Conservation (phyloP, 1,140 invertebrate genomes). For the Temnothorax curvispinosus region DNA sequence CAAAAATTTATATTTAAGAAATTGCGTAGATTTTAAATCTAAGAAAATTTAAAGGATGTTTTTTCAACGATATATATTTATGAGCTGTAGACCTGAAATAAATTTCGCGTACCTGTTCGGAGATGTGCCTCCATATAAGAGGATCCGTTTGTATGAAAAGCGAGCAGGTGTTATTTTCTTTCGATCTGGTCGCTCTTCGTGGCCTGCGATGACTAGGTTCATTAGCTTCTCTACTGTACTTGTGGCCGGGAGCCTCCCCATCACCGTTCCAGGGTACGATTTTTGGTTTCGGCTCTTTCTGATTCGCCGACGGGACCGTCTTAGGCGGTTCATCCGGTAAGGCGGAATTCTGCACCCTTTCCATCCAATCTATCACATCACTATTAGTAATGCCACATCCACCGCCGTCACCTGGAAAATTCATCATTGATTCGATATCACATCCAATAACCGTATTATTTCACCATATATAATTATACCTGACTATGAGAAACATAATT, state of each 20-base stretch:
- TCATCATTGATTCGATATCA: neutral
- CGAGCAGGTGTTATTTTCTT: constrained; percentile 93
- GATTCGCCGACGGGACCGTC: constrained; percentile 82
- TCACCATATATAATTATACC: neutral
- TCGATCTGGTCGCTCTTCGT: constrained; percentile 87
- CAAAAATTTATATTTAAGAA: neutral
- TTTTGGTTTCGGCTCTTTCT: constrained; percentile 71
- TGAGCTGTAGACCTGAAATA: constrained; percentile 1
- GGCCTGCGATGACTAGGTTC: constrained; percentile 85
- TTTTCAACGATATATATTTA: neutral
- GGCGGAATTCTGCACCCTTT: constrained; percentile 94
- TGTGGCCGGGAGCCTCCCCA: constrained; percentile 85
- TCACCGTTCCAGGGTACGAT: constrained; percentile 77
- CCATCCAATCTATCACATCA: constrained; percentile 96
- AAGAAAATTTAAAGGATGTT: neutral
- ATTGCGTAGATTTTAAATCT: neutral
- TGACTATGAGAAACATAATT: neutral
- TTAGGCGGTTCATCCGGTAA: constrained; percentile 87
- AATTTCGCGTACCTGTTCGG: constrained; percentile 85
- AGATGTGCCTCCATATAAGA: constrained; percentile 97
- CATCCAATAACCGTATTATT: neutral
- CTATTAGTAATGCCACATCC: constrained; percentile 94
- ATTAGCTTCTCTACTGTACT: constrained; percentile 90
- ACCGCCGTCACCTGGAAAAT: constrained; percentile 89
- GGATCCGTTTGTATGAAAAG: constrained; percentile 99